Conservation (phyloP, 92 coral and sea anemone genomes). For the Bergia puertoricense region DNA sequence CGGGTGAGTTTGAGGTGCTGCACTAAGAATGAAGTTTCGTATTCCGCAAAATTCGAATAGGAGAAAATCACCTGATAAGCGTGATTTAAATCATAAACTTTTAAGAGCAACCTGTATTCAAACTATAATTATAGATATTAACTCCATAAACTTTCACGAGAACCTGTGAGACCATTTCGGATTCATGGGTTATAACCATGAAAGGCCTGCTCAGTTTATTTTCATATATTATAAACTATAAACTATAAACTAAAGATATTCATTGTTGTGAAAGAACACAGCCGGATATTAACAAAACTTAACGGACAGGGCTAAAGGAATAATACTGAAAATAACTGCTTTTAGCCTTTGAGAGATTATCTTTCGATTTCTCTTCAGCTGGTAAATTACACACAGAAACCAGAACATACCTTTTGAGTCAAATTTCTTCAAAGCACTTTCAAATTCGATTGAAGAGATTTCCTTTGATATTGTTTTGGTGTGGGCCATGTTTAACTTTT, state of each 20-base stretch:
- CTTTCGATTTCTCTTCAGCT: not conserved
- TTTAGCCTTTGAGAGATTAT: not conserved
- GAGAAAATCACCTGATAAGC: not conserved
- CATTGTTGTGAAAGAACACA: not conserved
- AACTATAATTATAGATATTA: too few relatives aligned
- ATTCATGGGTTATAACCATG: not conserved
- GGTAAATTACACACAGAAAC: not conserved
- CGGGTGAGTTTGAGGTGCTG: not conserved
- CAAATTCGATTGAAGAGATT: slow-evolving; percentile 2
- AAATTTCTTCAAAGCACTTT: not conserved
- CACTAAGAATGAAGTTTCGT: not conserved
- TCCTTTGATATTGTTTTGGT: not conserved
- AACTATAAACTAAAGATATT: too few relatives aligned
- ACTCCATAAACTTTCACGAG: not conserved
- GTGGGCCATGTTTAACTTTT: not conserved
- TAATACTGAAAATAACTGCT: not conserved
- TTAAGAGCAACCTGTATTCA: not conserved
- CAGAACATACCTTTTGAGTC: not conserved
- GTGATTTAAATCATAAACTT: too few relatives aligned
- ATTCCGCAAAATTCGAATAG: not conserved
- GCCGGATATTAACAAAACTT: not conserved
- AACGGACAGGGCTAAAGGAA: not conserved
- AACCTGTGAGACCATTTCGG: not conserved
- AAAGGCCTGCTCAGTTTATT: not conserved
- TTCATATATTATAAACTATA: too few relatives aligned